Percentiles rank a stretch among this genome's conserved stretches.
phyloP scores from a whole-genome alignment of 2,797 vertebrate genomes.

The Cirrhinus molitorella region DNA sequence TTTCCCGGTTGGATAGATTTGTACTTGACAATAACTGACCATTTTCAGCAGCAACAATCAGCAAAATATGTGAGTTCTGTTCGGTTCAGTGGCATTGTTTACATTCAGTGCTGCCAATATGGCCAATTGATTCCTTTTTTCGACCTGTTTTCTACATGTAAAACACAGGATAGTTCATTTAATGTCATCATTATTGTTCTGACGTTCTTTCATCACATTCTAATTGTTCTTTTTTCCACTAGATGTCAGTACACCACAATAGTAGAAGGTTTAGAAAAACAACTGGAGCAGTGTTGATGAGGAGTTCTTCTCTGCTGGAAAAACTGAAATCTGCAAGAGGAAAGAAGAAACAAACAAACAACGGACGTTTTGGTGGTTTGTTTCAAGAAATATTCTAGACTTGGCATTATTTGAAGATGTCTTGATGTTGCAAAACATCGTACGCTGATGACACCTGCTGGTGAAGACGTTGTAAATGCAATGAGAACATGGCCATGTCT shows the following conservation, averaged over 20 bases:
- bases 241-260: not conserved
- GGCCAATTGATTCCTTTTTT: too few species aligned
- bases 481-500: not conserved
- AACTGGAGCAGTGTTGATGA: not conserved
- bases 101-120: too few species aligned
- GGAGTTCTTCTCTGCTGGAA: not conserved
- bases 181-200: not conserved
- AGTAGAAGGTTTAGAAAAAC: not conserved
- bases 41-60: too few species aligned
- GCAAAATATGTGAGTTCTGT: too few species aligned
- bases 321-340: not conserved
- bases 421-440: not conserved
- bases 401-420: not conserved
- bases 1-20: too few species aligned
- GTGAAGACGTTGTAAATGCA: not conserved
- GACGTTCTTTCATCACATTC: not conserved
- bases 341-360: too few species aligned
- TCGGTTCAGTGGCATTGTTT: too few species aligned
- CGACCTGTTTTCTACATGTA: too few species aligned
- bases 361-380: too few species aligned
- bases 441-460: not conserved
- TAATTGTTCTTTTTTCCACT: not conserved
- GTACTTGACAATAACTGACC: too few species aligned
- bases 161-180: too few species aligned
- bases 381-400: not conserved